Evolutionary conservation across 2,113 vertebrate genomes (phyloP).

Genomic region (Eolophus roseicapilla): DNA sequence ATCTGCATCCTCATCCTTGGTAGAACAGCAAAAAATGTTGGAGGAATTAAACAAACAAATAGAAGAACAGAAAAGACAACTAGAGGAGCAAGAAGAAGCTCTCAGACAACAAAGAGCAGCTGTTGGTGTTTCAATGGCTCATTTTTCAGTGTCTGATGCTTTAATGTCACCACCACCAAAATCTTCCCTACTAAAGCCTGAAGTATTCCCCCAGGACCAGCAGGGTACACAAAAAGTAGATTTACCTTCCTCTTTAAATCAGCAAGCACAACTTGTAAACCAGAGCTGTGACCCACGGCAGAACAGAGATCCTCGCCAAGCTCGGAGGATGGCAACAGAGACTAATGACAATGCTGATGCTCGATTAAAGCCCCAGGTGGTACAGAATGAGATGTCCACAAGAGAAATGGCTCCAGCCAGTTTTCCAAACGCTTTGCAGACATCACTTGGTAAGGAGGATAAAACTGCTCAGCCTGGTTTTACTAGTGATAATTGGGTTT

Average conservation of each 20-base stretch:
- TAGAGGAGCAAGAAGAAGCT: constrained; percentile 93
- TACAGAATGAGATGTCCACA: not conserved
- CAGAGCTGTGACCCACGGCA: constrained; percentile 83
- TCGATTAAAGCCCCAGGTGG: not conserved
- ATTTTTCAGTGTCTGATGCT: constrained; percentile 93
- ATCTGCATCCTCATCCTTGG: constrained; percentile 75
- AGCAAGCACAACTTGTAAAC: constrained; percentile 72
- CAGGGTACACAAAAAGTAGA: constrained; percentile 74
- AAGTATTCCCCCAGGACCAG: constrained; percentile 82
- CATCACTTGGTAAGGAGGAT: constrained; percentile 36
- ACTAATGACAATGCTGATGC: constrained; percentile 17
- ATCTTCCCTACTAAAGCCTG: constrained; percentile 71
- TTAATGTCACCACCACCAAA: constrained; percentile 90
- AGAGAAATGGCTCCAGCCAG: not conserved
- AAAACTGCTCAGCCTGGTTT: constrained; percentile 5
- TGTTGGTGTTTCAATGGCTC: constrained; percentile 93
- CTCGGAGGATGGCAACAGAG: constrained; percentile 70
- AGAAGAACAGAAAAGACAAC: constrained; percentile 91
- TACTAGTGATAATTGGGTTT: constrained; percentile 51
- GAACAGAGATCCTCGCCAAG: constrained; percentile 86
- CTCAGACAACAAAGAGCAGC: constrained; percentile 91
- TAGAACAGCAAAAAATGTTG: constrained; percentile 92
- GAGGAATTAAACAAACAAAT: constrained; percentile 96
- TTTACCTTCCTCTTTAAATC: constrained; percentile 49
- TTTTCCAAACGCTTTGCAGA: constrained; percentile 19